These are phyloP conservation scores for Scarus forsteni DNA, from an alignment of 2,797 vertebrate species.

Conservation along the genomic window DNA sequence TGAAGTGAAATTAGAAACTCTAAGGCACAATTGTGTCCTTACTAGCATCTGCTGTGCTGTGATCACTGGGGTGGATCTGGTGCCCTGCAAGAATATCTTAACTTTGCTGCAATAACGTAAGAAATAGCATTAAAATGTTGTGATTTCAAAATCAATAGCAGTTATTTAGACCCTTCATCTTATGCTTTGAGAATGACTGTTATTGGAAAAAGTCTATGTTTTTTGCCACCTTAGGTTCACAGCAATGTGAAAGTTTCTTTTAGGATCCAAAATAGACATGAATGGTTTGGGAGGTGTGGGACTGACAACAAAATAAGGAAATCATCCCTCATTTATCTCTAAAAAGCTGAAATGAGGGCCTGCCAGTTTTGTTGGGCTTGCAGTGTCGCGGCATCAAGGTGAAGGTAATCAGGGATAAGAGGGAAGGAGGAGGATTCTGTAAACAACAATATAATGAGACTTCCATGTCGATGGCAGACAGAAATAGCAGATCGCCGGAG, in stretches of 20 bases:
- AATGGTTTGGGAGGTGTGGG: not conserved
- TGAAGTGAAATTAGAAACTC: too few species aligned
- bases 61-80: too few species aligned
- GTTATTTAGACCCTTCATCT: too few species aligned
- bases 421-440: conserved; percentile 5
- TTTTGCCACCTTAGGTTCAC: too few species aligned
- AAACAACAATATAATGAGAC: conserved; percentile 47
- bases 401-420: conserved; percentile 28
- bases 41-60: too few species aligned
- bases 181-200: too few species aligned
- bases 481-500: conserved; percentile 39
- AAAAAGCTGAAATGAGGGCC: conserved; percentile 2
- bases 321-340: not conserved
- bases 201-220: too few species aligned
- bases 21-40: too few species aligned
- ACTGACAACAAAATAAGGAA: not conserved
- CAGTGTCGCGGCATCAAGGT: not conserved
- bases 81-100: too few species aligned
- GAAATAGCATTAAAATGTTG: too few species aligned
- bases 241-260: conserved; percentile 7
- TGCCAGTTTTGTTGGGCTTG: not conserved
- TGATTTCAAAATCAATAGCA: too few species aligned
- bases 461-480: conserved; percentile 25
- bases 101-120: too few species aligned
- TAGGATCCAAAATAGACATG: conserved; percentile 8